These are phyloP conservation scores for Cryptocheilus praepositus DNA, from an alignment of 2,888 invertebrate genomes.

Conservation along the genomic window DNA sequence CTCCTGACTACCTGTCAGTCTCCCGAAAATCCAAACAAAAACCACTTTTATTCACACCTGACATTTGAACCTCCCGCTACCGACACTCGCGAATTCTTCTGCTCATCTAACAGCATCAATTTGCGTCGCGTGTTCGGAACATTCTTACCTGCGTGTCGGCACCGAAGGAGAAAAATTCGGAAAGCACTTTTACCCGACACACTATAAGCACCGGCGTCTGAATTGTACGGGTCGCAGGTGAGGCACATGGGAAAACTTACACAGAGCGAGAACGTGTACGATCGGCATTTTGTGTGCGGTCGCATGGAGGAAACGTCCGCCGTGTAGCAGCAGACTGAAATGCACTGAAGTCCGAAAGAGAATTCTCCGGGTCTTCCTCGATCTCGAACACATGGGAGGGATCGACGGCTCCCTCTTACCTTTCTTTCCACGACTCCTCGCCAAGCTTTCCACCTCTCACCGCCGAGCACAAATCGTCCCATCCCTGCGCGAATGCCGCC, in stretches of 20 bases:
- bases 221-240: too few relatives aligned
- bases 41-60: too few relatives aligned
- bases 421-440: conserved; percentile 41
- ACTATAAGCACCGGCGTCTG: too few relatives aligned
- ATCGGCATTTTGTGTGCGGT: conserved; percentile 63
- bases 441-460: conserved; percentile 56
- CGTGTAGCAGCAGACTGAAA: conserved; percentile 51
- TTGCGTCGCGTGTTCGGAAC: too few relatives aligned
- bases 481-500: conserved; percentile 39
- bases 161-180: too few relatives aligned
- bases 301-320: conserved; percentile 58
- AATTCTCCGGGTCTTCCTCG: conserved; percentile 54
- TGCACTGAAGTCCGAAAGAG: conserved; percentile 45
- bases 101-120: too few relatives aligned
- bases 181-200: too few relatives aligned
- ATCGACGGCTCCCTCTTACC: conserved; percentile 59
- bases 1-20: too few relatives aligned
- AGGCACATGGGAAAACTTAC: conserved; percentile 57
- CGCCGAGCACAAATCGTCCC: conserved; percentile 32
- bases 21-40: too few relatives aligned
- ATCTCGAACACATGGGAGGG: conserved; percentile 42
- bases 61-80: too few relatives aligned
- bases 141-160: too few relatives aligned
- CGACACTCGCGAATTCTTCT: too few relatives aligned
- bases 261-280: conserved; percentile 55